Conservation (phyloP, 1,140 invertebrate species). For the Chlorops oryzae region DNA sequence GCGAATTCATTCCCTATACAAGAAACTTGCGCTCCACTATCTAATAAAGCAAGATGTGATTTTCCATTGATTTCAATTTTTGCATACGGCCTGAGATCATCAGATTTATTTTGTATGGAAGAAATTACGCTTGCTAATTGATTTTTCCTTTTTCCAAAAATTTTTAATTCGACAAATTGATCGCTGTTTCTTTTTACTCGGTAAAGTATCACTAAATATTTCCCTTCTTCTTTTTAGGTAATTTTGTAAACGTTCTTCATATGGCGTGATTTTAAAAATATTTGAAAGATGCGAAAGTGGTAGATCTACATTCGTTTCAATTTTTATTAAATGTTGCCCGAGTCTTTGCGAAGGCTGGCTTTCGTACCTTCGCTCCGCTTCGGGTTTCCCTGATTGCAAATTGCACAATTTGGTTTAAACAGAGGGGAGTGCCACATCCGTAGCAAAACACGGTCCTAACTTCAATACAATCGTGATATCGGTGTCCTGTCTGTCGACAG, state of each 20-base stretch:
- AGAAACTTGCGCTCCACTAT: background rate
- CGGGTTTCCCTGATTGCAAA: background rate
- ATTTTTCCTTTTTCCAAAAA: background rate
- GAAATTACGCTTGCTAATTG: background rate
- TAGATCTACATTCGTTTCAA: background rate
- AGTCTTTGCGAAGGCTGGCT: background rate
- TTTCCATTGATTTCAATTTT: background rate
- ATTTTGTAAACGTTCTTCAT: background rate
- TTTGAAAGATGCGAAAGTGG: background rate
- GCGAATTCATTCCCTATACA: background rate
- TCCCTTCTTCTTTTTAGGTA: background rate
- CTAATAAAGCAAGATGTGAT: background rate
- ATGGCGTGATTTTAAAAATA: background rate
- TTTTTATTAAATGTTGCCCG: background rate
- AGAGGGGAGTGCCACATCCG: background rate
- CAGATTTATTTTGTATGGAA: background rate
- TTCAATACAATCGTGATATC: no score
- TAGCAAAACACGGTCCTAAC: background rate
- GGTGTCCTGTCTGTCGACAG: background rate
- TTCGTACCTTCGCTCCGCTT: background rate
- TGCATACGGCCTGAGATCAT: conserved; percentile 1
- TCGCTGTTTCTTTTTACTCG: background rate
- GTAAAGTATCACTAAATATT: background rate
- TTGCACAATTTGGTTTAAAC: background rate
- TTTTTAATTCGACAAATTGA: background rate